A percentile compares a stretch with the other conserved stretches of the same genome.
phyloP scores from a whole-genome alignment of 2,797 vertebrate genomes.

The Darevskia nairensis region DNA sequence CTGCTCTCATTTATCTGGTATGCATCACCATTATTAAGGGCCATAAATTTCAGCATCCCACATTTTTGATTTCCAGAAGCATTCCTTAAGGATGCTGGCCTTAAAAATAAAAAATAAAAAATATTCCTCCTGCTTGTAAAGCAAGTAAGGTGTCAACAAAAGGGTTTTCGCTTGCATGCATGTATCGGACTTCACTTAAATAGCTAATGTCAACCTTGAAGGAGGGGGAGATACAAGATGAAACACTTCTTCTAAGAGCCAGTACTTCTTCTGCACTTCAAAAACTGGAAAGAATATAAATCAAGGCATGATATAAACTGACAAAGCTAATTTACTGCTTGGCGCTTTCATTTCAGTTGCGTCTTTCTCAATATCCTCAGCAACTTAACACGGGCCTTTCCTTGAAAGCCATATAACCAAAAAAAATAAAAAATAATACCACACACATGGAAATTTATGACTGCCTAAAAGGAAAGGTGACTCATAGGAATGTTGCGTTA shows the following conservation, averaged over 20 bases:
- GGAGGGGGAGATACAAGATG: conserved; percentile 39
- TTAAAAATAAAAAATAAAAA: not conserved
- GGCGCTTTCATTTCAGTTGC: conserved; percentile 62
- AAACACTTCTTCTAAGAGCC: conserved; percentile 61
- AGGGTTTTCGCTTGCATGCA: conserved; percentile 48
- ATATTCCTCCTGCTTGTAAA: not conserved
- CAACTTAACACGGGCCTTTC: conserved; percentile 68
- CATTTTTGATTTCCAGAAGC: not conserved
- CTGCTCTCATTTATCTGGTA: not conserved
- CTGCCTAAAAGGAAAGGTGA: conserved; percentile 75
- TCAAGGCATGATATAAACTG: conserved; percentile 66
- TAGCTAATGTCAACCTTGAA: conserved; percentile 53
- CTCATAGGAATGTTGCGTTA: conserved; percentile 71
- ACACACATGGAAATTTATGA: conserved; percentile 63
- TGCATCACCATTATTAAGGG: not conserved
- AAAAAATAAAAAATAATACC: no score
- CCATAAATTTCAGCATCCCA: not conserved
- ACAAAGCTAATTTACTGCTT: conserved; percentile 63
- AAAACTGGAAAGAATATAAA: conserved; percentile 69
- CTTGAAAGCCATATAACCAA: conserved; percentile 72
- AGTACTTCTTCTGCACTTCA: conserved; percentile 61
- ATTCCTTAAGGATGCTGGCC: conserved; percentile 27
- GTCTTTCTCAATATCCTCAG: conserved; percentile 62
- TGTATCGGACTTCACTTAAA: conserved; percentile 69
- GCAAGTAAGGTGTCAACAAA: conserved; percentile 23